Conservation (phyloP, 2,888 invertebrate species). For the Eupithecia tripunctaria region DNA sequence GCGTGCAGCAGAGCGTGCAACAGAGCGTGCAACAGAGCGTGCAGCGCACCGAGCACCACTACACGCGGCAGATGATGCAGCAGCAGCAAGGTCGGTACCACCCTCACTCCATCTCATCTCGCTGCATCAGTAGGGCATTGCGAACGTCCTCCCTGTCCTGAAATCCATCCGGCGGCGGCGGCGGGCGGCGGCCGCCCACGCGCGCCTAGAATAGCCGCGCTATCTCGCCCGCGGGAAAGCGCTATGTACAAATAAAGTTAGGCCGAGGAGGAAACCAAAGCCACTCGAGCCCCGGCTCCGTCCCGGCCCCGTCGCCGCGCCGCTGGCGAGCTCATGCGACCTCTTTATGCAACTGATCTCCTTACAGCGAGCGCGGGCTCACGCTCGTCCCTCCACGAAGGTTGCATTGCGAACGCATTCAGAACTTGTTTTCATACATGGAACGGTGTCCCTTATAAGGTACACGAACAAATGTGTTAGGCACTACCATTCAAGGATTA, state of each 20-base stretch:
- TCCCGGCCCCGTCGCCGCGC: not conserved
- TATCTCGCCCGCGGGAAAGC: constrained; percentile 69
- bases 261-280: constrained; percentile 72
- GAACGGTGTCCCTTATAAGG: constrained; percentile 70
- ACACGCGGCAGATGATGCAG: constrained; percentile 90
- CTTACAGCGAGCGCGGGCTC: constrained; percentile 38
- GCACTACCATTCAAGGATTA: constrained; percentile 70
- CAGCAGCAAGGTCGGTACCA: constrained; percentile 82
- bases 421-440: constrained; percentile 80
- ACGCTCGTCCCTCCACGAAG: constrained; percentile 66
- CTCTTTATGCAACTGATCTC: constrained; percentile 51
- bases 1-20: constrained; percentile 69
- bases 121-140: constrained; percentile 44
- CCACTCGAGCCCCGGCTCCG: constrained; percentile 52
- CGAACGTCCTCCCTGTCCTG: constrained; percentile 56
- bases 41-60: constrained; percentile 87
- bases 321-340: constrained; percentile 47
- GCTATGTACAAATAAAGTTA: constrained; percentile 81
- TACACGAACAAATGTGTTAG: constrained; percentile 66
- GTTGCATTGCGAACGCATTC: constrained; percentile 75
- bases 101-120: constrained; percentile 11
- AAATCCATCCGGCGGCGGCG: constrained; percentile 51
- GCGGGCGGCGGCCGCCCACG: constrained; percentile 63
- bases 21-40: constrained; percentile 65
- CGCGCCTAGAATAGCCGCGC: constrained; percentile 77